Evolutionary conservation across 2,797 vertebrate species (phyloP).

Genomic region (Nasua narica): DNA sequence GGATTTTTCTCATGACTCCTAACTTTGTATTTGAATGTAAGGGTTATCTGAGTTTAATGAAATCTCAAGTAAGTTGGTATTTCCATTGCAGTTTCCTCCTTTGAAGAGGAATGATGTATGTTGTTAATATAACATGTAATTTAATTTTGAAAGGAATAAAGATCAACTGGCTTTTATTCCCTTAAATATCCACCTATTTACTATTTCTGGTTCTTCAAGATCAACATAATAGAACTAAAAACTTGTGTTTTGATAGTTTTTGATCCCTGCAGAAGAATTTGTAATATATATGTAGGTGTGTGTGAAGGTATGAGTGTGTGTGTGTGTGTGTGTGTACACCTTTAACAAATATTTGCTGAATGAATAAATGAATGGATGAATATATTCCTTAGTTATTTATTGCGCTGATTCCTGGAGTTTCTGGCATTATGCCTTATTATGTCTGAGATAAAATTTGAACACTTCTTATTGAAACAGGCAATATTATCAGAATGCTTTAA

Average conservation of each 20-base stretch:
- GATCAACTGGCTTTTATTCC: constrained; percentile 1
- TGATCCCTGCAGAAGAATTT: background rate
- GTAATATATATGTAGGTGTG: background rate
- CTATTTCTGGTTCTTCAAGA: constrained; percentile 19
- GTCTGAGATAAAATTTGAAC: background rate
- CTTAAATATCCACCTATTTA: constrained; percentile 1
- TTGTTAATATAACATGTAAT: constrained; percentile 31
- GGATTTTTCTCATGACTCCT: background rate
- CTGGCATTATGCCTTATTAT: background rate
- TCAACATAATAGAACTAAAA: constrained; percentile 5
- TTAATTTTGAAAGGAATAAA: constrained; percentile 1
- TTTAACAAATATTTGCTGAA: constrained; percentile 31
- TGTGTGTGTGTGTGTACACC: background rate
- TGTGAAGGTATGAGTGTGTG: background rate
- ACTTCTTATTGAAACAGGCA: background rate
- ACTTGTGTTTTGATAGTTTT: background rate
- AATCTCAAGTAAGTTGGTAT: constrained; percentile 60
- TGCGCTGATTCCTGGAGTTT: background rate
- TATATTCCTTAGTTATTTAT: background rate
- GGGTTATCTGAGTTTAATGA: constrained; percentile 53
- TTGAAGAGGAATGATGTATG: background rate
- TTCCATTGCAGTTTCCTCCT: constrained; percentile 44
- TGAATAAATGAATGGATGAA: background rate
- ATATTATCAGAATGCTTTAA: background rate
- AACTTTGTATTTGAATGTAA: constrained; percentile 61